These are phyloP conservation scores for Caenorhabditis sp. DNA, from an alignment of 2,888 invertebrate genomes.

Conservation along the genomic window DNA sequence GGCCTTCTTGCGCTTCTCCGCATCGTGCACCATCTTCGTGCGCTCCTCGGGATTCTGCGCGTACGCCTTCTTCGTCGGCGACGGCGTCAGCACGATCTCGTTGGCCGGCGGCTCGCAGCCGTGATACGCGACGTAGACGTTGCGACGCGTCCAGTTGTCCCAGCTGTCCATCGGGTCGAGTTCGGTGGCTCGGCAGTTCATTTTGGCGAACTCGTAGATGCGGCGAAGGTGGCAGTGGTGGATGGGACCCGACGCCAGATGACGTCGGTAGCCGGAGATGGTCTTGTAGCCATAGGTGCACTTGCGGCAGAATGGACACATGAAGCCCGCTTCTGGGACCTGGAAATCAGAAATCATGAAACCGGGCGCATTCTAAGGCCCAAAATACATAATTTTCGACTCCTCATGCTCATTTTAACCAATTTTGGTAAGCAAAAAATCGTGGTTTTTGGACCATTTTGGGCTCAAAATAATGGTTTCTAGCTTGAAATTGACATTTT, in stretches of 20 bases:
- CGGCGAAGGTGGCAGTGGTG: conserved; percentile 73
- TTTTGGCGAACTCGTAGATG: conserved; percentile 70
- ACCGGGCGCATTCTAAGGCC: background rate
- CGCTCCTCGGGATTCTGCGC: conserved; percentile 50
- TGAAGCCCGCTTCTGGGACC: conserved; percentile 64
- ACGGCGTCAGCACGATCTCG: conserved; percentile 59
- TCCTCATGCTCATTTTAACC: background rate
- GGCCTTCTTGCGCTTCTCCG: conserved; percentile 42
- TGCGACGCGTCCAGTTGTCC: conserved; percentile 71
- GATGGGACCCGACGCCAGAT: conserved; percentile 67
- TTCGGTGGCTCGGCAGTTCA: conserved; percentile 68
- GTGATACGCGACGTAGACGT: conserved; percentile 73
- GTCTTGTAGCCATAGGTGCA: conserved; percentile 77
- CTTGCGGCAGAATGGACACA: conserved; percentile 77
- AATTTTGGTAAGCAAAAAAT: background rate
- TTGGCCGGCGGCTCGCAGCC: conserved; percentile 70
- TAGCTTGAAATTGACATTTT: background rate
- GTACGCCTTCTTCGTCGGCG: conserved; percentile 48
- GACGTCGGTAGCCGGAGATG: conserved; percentile 71
- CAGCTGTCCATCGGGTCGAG: conserved; percentile 69
- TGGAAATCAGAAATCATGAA: conserved; percentile 5
- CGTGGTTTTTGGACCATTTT: background rate
- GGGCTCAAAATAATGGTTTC: background rate
- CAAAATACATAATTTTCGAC: background rate
- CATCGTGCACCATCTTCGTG: conserved; percentile 29